A percentile compares a stretch with the other conserved stretches of the same genome.
Evolutionary conservation across 2,113 vertebrate genomes (phyloP).

Genomic region (Ptilorrhoa leucosticta): DNA sequence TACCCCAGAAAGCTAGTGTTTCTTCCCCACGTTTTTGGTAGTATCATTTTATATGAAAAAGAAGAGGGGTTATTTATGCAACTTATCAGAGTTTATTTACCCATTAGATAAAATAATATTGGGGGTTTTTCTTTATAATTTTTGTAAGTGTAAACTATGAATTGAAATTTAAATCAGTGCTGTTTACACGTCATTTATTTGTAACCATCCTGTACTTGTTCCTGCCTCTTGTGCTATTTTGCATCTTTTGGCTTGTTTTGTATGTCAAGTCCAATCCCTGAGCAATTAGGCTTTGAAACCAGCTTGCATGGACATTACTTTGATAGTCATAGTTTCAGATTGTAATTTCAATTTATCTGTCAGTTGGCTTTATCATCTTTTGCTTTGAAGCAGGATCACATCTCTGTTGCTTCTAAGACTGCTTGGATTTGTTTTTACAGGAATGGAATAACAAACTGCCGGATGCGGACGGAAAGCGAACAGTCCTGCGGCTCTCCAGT

Average conservation of each 20-base stretch:
- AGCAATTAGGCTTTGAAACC: background rate
- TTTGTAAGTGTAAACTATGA: background rate
- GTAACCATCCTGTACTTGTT: background rate
- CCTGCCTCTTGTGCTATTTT: background rate
- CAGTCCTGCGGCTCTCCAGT: slow-evolving; percentile 84
- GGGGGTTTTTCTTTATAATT: rapidly evolving
- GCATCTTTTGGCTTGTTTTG: background rate
- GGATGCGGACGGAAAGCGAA: slow-evolving; percentile 84
- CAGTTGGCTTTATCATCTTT: background rate
- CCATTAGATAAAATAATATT: background rate
- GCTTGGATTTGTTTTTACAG: slow-evolving; percentile 53
- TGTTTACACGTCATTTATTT: background rate
- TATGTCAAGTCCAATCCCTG: background rate
- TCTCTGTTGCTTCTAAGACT: background rate
- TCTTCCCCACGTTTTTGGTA: rapidly evolving
- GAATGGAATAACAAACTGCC: slow-evolving; percentile 82
- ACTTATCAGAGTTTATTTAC: background rate
- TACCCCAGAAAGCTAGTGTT: background rate
- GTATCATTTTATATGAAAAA: background rate
- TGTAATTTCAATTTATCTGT: background rate
- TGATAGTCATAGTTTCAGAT: background rate
- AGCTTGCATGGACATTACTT: background rate
- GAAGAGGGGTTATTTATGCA: background rate
- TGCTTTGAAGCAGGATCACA: background rate
- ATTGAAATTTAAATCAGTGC: background rate